Evolutionary conservation across 2,113 vertebrate species (phyloP).

Genomic region (Pygoscelis antarcticus): DNA sequence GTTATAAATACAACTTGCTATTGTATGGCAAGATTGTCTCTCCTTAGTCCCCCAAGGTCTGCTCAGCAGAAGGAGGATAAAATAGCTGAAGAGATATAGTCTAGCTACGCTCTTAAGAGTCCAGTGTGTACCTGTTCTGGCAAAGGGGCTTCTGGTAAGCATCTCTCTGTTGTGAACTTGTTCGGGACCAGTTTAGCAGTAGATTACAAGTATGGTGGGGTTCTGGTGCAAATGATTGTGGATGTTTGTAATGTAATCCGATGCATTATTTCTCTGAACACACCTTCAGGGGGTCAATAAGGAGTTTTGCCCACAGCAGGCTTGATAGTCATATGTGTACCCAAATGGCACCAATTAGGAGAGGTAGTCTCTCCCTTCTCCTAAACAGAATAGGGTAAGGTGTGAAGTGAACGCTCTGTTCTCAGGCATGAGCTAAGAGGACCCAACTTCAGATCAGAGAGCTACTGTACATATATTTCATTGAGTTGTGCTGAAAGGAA

Average conservation of each 20-base stretch:
- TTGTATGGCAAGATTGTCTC: not conserved
- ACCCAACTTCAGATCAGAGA: not conserved
- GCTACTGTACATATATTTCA: not conserved
- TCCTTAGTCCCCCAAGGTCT: not conserved
- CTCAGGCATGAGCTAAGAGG: not conserved
- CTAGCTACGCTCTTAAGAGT: not conserved
- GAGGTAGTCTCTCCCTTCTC: not conserved
- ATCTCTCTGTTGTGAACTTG: not conserved
- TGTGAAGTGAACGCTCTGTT: not conserved
- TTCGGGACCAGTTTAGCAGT: not conserved
- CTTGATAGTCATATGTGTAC: not conserved
- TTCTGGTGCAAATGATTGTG: not conserved
- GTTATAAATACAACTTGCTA: not conserved
- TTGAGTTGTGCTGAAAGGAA: not conserved
- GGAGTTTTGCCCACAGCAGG: not conserved
- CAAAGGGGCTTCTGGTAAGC: not conserved
- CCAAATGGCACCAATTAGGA: not conserved
- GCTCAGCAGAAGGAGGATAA: not conserved
- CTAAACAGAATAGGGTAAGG: not conserved
- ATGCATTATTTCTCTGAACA: not conserved
- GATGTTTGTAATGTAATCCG: not conserved
- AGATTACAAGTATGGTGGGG: not conserved
- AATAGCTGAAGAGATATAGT: not conserved
- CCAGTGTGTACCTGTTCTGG: not conserved
- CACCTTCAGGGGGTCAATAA: not conserved